Evolutionary conservation across 2,797 vertebrate species (phyloP).

Genomic region (Phoeniculus purpureus): DNA sequence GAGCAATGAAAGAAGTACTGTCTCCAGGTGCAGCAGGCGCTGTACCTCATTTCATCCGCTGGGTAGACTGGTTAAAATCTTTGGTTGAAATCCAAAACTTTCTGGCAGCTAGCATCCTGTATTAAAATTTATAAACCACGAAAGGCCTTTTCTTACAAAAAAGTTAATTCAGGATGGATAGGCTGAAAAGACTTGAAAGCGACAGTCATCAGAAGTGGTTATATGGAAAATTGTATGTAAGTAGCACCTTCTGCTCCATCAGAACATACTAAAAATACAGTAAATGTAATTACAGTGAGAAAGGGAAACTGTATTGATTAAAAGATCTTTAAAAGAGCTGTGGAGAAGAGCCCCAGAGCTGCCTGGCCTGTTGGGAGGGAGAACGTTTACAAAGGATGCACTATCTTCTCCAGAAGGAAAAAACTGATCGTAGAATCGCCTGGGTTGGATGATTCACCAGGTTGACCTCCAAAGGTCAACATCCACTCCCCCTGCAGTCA

Average conservation of each 20-base stretch:
- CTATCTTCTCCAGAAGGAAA: background rate
- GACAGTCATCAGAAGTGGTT: constrained; percentile 77
- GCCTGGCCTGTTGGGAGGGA: background rate
- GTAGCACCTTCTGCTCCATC: constrained; percentile 67
- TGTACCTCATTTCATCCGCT: constrained; percentile 74
- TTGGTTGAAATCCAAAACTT: constrained; percentile 78
- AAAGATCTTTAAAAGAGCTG: constrained; percentile 57
- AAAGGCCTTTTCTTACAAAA: constrained; percentile 80
- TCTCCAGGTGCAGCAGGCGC: constrained; percentile 78
- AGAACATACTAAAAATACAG: constrained; percentile 77
- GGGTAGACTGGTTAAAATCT: constrained; percentile 73
- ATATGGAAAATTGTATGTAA: constrained; percentile 79
- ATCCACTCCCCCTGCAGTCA: no score
- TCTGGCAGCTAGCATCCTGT: constrained; percentile 79
- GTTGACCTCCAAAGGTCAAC: no score
- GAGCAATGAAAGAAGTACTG: constrained; percentile 78
- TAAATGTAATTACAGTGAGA: constrained; percentile 69
- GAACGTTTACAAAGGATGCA: background rate
- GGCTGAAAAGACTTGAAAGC: constrained; percentile 74
- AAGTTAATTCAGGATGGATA: constrained; percentile 79
- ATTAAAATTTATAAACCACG: constrained; percentile 84
- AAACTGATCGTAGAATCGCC: background rate
- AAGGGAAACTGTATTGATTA: constrained; percentile 56
- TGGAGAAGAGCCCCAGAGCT: constrained; percentile 7
- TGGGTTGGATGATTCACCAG: no score